These are phyloP conservation scores for Drosophila arawakana DNA, from an alignment of 1,140 invertebrate genomes.

Conservation along the genomic window DNA sequence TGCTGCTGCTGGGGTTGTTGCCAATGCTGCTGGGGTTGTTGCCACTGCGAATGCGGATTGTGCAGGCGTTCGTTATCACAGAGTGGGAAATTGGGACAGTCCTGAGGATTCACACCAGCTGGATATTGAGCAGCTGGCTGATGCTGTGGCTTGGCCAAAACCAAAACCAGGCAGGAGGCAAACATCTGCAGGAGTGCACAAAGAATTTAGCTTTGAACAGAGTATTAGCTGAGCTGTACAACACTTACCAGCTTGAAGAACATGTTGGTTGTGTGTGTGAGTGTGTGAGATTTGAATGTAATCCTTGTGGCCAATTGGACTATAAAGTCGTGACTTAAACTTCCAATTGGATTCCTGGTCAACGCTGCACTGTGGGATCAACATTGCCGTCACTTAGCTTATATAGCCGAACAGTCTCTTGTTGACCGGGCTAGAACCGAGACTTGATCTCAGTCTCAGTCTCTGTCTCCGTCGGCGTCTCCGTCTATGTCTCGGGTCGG, in stretches of 20 bases:
- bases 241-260: slow-evolving; percentile 82
- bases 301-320: slow-evolving; percentile 81
- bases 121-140: slow-evolving; percentile 79
- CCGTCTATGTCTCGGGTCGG: slow-evolving; percentile 48
- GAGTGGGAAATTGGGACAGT: slow-evolving; percentile 84
- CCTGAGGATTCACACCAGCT: slow-evolving; percentile 83
- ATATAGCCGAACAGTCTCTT: slow-evolving; percentile 64
- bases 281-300: slow-evolving; percentile 28
- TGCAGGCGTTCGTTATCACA: slow-evolving; percentile 84
- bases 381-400: slow-evolving; percentile 63
- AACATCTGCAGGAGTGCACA: slow-evolving; percentile 56
- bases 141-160: slow-evolving; percentile 80
- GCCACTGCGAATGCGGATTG: slow-evolving; percentile 71
- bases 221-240: background rate
- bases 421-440: slow-evolving; percentile 63
- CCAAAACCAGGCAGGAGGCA: slow-evolving; percentile 65
- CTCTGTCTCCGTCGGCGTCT: slow-evolving; percentile 35
- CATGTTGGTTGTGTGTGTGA: slow-evolving; percentile 53
- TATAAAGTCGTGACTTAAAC: slow-evolving; percentile 79
- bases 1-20: slow-evolving; percentile 63
- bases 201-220: background rate
- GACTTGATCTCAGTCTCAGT: slow-evolving; percentile 31
- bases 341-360: slow-evolving; percentile 83
- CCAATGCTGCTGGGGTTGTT: slow-evolving; percentile 69
- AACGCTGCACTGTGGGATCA: slow-evolving; percentile 72